Percentiles rank a stretch among this genome's conserved stretches.
phyloP scores from a whole-genome alignment of 2,113 vertebrate species.

The Triplophysa tibetana region DNA sequence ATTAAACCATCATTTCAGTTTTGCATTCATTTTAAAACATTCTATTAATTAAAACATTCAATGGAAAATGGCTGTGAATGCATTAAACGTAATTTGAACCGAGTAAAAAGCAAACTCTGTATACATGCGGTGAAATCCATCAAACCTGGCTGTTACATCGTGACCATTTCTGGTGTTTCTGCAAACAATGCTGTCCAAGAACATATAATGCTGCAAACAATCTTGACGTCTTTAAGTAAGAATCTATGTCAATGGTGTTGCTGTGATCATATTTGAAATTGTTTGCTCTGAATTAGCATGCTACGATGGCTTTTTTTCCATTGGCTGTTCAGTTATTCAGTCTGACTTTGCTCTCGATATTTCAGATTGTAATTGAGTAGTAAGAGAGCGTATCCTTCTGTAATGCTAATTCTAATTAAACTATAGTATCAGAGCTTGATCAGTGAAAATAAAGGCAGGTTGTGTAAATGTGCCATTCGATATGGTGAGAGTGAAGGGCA shows the following conservation, averaged over 20 bases:
- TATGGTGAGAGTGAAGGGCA: constrained; percentile 51
- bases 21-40: too few species aligned
- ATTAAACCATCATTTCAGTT: too few species aligned
- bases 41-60: too few species aligned
- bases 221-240: neutral
- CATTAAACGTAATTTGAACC: too few species aligned
- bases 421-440: constrained; percentile 34
- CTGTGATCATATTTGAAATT: neutral
- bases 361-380: neutral
- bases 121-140: too few species aligned
- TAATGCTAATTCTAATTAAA: constrained; percentile 42
- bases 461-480: constrained; percentile 39
- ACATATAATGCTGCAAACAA: constrained; percentile 3
- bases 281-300: neutral
- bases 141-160: neutral
- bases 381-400: neutral
- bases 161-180: neutral
- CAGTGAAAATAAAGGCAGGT: constrained; percentile 24
- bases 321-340: neutral
- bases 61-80: too few species aligned
- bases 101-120: too few species aligned
- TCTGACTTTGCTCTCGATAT: constrained; percentile 4
- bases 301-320: neutral
- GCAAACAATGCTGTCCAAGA: neutral
- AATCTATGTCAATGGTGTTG: neutral